A percentile compares a stretch with the other conserved stretches of the same genome.
phyloP scores from a whole-genome alignment of 2,797 vertebrate genomes.

The Anabas testudineus region DNA sequence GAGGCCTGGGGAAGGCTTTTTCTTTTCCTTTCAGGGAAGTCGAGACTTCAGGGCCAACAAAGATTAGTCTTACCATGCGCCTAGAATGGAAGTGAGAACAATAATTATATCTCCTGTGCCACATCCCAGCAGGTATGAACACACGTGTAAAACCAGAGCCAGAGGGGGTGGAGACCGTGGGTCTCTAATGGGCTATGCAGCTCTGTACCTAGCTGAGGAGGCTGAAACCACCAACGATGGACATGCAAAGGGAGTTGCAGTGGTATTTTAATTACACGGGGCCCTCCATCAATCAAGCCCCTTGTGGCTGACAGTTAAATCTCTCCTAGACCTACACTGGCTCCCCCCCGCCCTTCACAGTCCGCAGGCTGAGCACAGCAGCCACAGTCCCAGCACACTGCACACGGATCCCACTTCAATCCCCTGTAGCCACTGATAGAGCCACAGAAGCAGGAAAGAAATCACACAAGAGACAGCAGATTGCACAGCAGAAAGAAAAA shows the following conservation, averaged over 20 bases:
- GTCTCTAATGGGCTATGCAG: conserved; percentile 50
- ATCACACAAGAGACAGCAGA: conserved; percentile 36
- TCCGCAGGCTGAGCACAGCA: conserved; percentile 62
- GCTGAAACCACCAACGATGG: conserved; percentile 39
- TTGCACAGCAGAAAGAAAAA: conserved; percentile 10
- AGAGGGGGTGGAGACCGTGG: conserved; percentile 20
- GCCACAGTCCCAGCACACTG: conserved; percentile 42
- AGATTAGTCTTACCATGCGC: conserved; percentile 48
- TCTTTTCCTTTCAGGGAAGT: conserved; percentile 47
- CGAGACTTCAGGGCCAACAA: conserved; percentile 63
- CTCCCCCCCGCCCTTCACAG: conserved; percentile 77
- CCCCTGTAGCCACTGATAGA: conserved; percentile 44
- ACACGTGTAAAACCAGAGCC: conserved; percentile 32
- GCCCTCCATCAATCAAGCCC: conserved; percentile 69
- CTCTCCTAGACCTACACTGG: conserved; percentile 60
- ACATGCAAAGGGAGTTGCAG: conserved; percentile 43
- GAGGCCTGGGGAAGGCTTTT: conserved; percentile 62
- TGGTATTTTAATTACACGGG: conserved; percentile 76
- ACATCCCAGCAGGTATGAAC: conserved; percentile 46
- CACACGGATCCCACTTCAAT: conserved; percentile 29
- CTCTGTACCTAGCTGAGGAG: conserved; percentile 52
- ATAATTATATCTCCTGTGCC: conserved; percentile 49
- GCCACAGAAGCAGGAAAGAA: conserved; percentile 30
- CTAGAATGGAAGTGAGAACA: conserved; percentile 43
- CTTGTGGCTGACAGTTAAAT: conserved; percentile 75